A percentile compares a stretch with the other conserved stretches of the same genome.
Conservation (phyloP, 2,797 vertebrate genomes). For the Xenentodon cancila region DNA sequence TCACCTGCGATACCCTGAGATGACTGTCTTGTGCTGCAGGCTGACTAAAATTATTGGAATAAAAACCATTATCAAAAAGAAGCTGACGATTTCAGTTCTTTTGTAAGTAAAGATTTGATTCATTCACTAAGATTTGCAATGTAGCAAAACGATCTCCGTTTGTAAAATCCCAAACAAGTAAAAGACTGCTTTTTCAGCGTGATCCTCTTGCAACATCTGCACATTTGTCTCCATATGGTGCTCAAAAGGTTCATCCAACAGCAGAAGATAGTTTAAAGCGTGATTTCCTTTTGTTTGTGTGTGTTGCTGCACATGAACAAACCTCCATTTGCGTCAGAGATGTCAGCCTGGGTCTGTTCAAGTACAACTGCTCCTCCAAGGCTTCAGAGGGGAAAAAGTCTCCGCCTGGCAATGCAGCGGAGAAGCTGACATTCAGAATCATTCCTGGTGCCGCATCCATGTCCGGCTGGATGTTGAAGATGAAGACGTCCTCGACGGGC, state of each 20-base stretch:
- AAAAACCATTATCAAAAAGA: not conserved
- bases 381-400: constrained; percentile 95
- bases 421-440: constrained; percentile 96
- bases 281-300: not conserved
- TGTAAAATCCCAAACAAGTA: too few species aligned
- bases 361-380: constrained; percentile 97
- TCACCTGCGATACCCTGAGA: constrained; percentile 23
- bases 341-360: constrained; percentile 91
- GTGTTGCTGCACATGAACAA: constrained; percentile 19
- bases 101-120: not conserved
- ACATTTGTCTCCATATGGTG: too few species aligned
- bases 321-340: constrained; percentile 93
- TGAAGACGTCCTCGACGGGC: constrained; percentile 92
- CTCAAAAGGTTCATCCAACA: not conserved
- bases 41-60: not conserved
- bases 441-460: constrained; percentile 86
- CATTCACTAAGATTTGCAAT: not conserved
- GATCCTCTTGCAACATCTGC: too few species aligned
- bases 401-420: constrained; percentile 87
- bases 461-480: constrained; percentile 98
- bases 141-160: not conserved
- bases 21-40: constrained; percentile 11
- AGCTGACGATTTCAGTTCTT: not conserved
- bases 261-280: not conserved
- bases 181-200: not conserved